These are phyloP conservation scores for Periophthalmodon schlosseri DNA, from an alignment of 2,113 vertebrate genomes.

Conservation along the genomic window DNA sequence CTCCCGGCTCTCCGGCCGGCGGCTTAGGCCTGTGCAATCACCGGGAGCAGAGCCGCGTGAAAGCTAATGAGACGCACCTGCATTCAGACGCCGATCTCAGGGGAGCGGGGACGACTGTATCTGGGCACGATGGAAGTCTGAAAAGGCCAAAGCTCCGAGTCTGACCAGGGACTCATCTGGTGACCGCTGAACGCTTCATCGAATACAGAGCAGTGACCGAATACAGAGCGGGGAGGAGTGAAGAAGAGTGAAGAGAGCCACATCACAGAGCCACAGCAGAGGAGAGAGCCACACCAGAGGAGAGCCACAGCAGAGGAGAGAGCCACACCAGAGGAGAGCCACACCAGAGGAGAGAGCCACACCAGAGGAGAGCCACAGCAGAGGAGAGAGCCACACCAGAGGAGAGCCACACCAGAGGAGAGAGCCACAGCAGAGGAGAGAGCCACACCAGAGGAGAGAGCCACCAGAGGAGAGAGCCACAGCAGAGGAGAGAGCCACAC, in stretches of 20 bases:
- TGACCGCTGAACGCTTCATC: slow-evolving; percentile 53
- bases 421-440: too few relatives aligned
- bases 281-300: too few relatives aligned
- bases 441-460: slow-evolving; percentile 21
- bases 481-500: slow-evolving; percentile 46
- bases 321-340: too few relatives aligned
- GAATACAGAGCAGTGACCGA: slow-evolving; percentile 58
- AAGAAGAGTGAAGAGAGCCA: too few relatives aligned
- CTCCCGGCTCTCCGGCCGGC: slow-evolving; percentile 66
- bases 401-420: too few relatives aligned
- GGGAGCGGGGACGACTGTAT: slow-evolving; percentile 56
- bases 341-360: too few relatives aligned
- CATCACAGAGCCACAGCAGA: too few relatives aligned
- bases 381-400: too few relatives aligned
- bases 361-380: too few relatives aligned
- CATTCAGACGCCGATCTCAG: slow-evolving; percentile 63
- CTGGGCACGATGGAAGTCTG: slow-evolving; percentile 70
- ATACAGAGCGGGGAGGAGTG: slow-evolving; percentile 49
- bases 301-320: slow-evolving; percentile 38
- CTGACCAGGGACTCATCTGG: slow-evolving; percentile 56
- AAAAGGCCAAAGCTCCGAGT: slow-evolving; percentile 56
- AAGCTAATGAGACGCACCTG: slow-evolving; percentile 81
- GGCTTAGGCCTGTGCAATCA: slow-evolving; percentile 76
- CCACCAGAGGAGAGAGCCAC: not conserved
- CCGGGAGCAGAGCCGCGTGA: slow-evolving; percentile 68